Percentiles rank a stretch among this genome's conserved stretches.
These are phyloP conservation scores for Amorpha juglandis DNA, from an alignment of 2,888 invertebrate genomes.

Conservation along the genomic window DNA sequence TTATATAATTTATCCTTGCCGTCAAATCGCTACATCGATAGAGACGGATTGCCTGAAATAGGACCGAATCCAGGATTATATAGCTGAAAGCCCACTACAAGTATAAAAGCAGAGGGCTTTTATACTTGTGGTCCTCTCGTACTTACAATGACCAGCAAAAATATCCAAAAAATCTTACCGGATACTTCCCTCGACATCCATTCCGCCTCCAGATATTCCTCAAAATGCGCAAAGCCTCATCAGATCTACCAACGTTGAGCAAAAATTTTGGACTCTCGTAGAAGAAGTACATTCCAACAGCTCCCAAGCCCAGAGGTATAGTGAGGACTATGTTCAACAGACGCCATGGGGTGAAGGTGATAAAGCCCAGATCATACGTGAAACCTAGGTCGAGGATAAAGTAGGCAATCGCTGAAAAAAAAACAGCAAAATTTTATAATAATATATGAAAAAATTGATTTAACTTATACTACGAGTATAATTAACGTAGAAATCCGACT, in stretches of 20 bases:
- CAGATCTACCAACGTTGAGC: slow-evolving; percentile 83
- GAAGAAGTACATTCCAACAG: slow-evolving; percentile 78
- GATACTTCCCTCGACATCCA: slow-evolving; percentile 49
- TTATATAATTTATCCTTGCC: no score
- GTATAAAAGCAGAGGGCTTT: no score
- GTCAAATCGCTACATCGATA: no score
- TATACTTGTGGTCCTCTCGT: no score
- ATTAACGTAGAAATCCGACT: no score
- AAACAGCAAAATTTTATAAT: not conserved
- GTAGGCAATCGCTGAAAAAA: slow-evolving; percentile 48
- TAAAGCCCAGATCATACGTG: slow-evolving; percentile 43
- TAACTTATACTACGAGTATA: no score
- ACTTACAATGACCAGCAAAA: not conserved
- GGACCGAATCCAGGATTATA: no score
- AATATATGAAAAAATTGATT: no score
- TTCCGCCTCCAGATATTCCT: slow-evolving; percentile 83
- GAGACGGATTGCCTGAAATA: no score
- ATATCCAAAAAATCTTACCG: slow-evolving; percentile 16
- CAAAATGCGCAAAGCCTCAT: slow-evolving; percentile 85
- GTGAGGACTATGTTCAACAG: slow-evolving; percentile 62
- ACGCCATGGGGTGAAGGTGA: slow-evolving; percentile 60
- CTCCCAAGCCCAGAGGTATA: slow-evolving; percentile 84
- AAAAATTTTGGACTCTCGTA: slow-evolving; percentile 91
- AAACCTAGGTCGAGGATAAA: slow-evolving; percentile 50
- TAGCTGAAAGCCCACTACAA: no score